These are phyloP conservation scores for Xyrichtys novacula DNA, from an alignment of 2,797 vertebrate genomes.

Conservation along the genomic window DNA sequence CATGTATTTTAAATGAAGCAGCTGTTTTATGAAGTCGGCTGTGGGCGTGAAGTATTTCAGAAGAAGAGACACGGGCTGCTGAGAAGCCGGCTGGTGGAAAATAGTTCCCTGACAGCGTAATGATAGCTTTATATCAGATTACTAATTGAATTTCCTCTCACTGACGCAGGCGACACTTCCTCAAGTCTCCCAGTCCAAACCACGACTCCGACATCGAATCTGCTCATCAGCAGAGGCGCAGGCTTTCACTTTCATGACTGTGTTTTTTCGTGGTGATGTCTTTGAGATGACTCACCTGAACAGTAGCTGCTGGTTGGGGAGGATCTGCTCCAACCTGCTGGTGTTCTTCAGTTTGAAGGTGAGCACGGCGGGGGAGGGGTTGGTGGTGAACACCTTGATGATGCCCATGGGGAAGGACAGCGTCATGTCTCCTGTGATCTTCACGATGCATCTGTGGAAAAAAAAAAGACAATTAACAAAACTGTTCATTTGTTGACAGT, in stretches of 20 bases:
- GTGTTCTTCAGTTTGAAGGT: conserved; percentile 95
- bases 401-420: conserved; percentile 97
- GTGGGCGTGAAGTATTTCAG: conserved; percentile 48
- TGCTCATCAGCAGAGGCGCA: background rate
- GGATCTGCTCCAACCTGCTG: conserved; percentile 93
- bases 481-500: too few relatives aligned
- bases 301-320: conserved; percentile 95
- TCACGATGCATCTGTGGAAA: conserved; percentile 94
- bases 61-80: conserved; percentile 65
- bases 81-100: conserved; percentile 74
- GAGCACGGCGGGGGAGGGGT: conserved; percentile 93
- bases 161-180: conserved; percentile 70
- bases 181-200: conserved; percentile 33
- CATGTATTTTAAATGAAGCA: conserved; percentile 29
- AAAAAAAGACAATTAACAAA: background rate
- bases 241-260: background rate
- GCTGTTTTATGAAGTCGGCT: conserved; percentile 43
- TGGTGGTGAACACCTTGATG: conserved; percentile 97
- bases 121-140: conserved; percentile 74
- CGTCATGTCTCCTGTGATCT: conserved; percentile 98
- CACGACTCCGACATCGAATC: conserved; percentile 18
- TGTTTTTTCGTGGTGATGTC: too few relatives aligned
- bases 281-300: conserved; percentile 86
- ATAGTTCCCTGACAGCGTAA: conserved; percentile 77
- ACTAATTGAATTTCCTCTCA: conserved; percentile 79